A percentile compares a stretch with the other conserved stretches of the same genome.
phyloP scores from a whole-genome alignment of 2,113 vertebrate species.

The Larimichthys crocea region DNA sequence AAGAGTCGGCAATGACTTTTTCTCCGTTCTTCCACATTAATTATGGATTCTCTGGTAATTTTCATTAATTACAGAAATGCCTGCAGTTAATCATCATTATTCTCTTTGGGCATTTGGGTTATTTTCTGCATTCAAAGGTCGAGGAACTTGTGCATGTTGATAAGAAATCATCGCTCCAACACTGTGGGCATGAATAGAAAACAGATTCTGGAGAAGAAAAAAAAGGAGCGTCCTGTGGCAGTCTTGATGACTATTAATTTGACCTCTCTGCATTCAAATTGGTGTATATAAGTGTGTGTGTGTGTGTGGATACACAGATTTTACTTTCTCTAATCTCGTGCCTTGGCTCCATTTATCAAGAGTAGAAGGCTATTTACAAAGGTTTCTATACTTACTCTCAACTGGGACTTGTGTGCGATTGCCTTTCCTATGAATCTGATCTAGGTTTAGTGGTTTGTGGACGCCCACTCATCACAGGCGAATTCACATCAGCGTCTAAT shows the following conservation, averaged over 20 bases:
- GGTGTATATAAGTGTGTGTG: background rate
- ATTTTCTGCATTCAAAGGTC: slow-evolving; percentile 71
- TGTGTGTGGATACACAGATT: background rate
- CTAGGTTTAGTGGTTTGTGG: too few relatives aligned
- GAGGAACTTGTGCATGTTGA: slow-evolving; percentile 58
- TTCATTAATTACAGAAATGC: slow-evolving; percentile 74
- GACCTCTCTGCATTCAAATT: slow-evolving; percentile 52
- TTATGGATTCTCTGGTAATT: slow-evolving; percentile 74
- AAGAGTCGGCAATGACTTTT: slow-evolving; percentile 63
- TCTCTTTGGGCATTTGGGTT: slow-evolving; percentile 66
- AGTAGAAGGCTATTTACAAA: too few relatives aligned
- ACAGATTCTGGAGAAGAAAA: slow-evolving; percentile 23
- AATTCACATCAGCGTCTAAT: too few relatives aligned
- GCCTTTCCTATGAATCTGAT: too few relatives aligned
- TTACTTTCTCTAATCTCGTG: too few relatives aligned
- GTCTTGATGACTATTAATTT: slow-evolving; percentile 56
- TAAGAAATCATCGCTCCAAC: slow-evolving; percentile 45
- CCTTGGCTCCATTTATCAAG: too few relatives aligned
- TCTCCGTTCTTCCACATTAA: slow-evolving; percentile 65
- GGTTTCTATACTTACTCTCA: too few relatives aligned
- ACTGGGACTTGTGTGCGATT: background rate
- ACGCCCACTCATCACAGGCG: too few relatives aligned
- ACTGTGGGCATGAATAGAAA: slow-evolving; percentile 56
- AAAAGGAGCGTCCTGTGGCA: slow-evolving; percentile 25
- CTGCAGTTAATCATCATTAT: slow-evolving; percentile 77